Conservation (phyloP, 2,113 vertebrate genomes). For the Piprites chloris region DNA sequence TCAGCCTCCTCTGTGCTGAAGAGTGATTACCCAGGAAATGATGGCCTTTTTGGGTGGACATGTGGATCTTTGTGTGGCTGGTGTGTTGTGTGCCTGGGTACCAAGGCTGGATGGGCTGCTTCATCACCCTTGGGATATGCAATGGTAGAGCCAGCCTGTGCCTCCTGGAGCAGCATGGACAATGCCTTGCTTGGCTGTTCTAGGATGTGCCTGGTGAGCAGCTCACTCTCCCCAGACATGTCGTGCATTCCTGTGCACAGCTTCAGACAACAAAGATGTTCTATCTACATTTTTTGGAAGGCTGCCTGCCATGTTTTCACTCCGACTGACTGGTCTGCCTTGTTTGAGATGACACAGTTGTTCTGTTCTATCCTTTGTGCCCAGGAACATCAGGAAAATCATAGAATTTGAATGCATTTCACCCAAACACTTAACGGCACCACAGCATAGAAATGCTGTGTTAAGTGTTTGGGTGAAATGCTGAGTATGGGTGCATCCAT, state of each 20-base stretch:
- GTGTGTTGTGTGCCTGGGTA: background rate
- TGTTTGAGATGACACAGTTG: background rate
- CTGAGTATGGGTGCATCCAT: background rate
- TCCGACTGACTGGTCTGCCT: background rate
- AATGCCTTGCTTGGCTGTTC: fast-evolving
- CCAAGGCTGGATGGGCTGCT: background rate
- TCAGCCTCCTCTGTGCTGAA: background rate
- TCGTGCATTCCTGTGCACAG: background rate
- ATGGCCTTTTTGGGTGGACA: background rate
- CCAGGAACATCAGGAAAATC: background rate
- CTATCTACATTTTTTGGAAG: background rate
- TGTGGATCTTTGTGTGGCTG: background rate
- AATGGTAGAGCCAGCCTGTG: background rate
- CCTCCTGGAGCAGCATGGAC: background rate
- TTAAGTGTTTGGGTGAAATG: background rate
- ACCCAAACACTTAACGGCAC: too few species aligned
- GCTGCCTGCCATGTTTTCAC: background rate
- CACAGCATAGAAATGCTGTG: too few species aligned
- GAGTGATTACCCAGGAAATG: background rate
- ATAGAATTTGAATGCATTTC: too few species aligned
- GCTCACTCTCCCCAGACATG: background rate
- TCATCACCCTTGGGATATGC: background rate
- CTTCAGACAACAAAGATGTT: background rate
- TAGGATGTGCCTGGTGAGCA: background rate
- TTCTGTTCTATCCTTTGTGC: background rate